Evolutionary conservation across 2,113 vertebrate species (phyloP).

Genomic region (Rhinolophus ferrumequinum): DNA sequence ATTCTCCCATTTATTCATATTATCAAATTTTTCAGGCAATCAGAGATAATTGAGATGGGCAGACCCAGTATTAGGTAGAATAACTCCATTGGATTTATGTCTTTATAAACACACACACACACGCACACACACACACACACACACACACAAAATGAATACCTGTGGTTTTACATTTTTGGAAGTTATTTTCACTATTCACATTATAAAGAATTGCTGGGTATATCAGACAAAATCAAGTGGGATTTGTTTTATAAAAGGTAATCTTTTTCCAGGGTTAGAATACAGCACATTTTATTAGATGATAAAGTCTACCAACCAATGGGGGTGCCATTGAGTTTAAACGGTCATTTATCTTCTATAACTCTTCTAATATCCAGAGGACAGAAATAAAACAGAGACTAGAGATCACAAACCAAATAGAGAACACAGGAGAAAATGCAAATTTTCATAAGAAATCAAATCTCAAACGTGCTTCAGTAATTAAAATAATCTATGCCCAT

Average conservation of each 20-base stretch:
- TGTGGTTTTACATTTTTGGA: neutral
- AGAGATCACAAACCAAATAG: neutral
- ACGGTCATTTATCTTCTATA: neutral
- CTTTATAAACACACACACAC: neutral
- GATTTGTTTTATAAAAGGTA: neutral
- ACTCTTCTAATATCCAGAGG: neutral
- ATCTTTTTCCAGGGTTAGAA: neutral
- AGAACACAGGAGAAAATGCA: neutral
- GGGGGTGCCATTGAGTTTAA: neutral
- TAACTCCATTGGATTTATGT: neutral
- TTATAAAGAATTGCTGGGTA: neutral
- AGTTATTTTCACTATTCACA: neutral
- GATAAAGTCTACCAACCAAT: neutral
- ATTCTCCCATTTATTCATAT: constrained; percentile 10
- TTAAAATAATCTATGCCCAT: neutral
- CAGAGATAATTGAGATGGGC: neutral
- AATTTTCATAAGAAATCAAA: neutral
- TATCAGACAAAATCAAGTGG: neutral
- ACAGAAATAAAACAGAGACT: neutral
- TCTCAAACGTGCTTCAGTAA: neutral
- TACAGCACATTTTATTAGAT: neutral
- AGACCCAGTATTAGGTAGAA: neutral
- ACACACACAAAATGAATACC: neutral
- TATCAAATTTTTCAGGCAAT: constrained; percentile 1
- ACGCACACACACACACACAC: neutral